Base-by-base conservation (phyloP, 2,113 vertebrate species). In the Brachypteracias leptosomus region DNA sequence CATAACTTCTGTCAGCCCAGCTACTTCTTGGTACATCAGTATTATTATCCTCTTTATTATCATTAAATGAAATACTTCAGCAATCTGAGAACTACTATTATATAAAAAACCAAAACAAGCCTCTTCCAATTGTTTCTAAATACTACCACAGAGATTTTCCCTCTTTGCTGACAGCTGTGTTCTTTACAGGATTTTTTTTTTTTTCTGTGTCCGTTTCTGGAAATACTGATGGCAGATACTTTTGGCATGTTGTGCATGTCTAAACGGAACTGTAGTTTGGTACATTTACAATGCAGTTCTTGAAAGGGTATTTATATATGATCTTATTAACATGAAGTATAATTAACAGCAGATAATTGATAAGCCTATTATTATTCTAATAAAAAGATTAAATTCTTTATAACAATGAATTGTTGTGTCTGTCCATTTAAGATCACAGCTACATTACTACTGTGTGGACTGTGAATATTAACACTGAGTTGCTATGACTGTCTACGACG, bases 401-500 rank as follows among this genome's bases (percentile, higher is more conserved):
- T 88, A 87, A 31, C 19, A 74, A 29, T 36, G 33, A 38, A 55
- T 55, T 75, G 42, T 71, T 92, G 40, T 71, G 44, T 85, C 61
- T 89, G 65, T 85, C 57, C 72, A 44, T 91, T 85, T 61, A 85
- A 89, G 81, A 79, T 55, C 38, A 89, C 38, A 72, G 40, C 29
- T 88, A 49, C 62, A 54, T 36, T 83, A 71, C 57, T 78, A 36
- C 24, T 58, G 25, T 67, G 49, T 66, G 63, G 61, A 62, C 67
- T 81, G 40, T 35, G 80, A 89, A 62, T 89, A 82, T 71, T 62
- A 74, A 62, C 72, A 76, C 46, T 79, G 89, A 88, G 24, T 89
- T 94, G 90, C 55, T 84, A 58, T 52, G 79, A 95, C 83, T 85
- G 74, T 85, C 77, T 96, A 49, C 1, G 22, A 65, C 93, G 86